Conservation (phyloP, 2,797 vertebrate species). For the Sebastes minor region DNA sequence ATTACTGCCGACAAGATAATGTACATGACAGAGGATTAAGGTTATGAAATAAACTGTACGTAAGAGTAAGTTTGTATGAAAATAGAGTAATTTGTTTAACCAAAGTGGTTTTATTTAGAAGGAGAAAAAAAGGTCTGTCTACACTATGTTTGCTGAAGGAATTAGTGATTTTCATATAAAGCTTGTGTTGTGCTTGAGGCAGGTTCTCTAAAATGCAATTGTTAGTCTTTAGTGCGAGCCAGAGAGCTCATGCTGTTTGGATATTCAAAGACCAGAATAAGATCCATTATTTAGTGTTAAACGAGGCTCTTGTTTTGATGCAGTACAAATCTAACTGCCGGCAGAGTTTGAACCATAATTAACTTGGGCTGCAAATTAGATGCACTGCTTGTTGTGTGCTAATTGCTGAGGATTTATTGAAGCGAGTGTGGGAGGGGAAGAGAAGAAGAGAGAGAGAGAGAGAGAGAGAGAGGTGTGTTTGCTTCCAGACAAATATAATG, state of each 20-base stretch:
- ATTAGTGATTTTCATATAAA: conserved; percentile 55
- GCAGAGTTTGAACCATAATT: conserved; percentile 81
- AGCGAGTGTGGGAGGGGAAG: conserved; percentile 55
- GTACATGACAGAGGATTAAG: conserved; percentile 15
- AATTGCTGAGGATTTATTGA: conserved; percentile 83
- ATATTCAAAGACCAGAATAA: conserved; percentile 71
- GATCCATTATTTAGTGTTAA: conserved; percentile 80
- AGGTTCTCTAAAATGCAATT: conserved; percentile 47
- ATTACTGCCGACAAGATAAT: not conserved
- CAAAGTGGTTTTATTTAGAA: conserved; percentile 34
- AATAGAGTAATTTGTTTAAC: conserved; percentile 35
- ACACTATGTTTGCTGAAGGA: conserved; percentile 45
- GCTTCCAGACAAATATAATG: conserved; percentile 75
- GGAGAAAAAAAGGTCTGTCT: not conserved
- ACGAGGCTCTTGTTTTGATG: conserved; percentile 79
- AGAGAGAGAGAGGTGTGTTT: conserved; percentile 13
- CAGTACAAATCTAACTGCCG: conserved; percentile 77
- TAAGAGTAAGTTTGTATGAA: not conserved
- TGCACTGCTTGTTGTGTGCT: conserved; percentile 76
- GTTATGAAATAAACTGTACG: conserved; percentile 2
- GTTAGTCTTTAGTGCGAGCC: conserved; percentile 41
- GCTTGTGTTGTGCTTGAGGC: conserved; percentile 44
- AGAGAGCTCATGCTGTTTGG: conserved; percentile 55
- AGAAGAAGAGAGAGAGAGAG: not conserved
- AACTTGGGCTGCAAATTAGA: conserved; percentile 80